Percentiles rank a stretch among this genome's conserved stretches.
Conservation (phyloP, 2,888 invertebrate species). For the Tholera decimalis region DNA sequence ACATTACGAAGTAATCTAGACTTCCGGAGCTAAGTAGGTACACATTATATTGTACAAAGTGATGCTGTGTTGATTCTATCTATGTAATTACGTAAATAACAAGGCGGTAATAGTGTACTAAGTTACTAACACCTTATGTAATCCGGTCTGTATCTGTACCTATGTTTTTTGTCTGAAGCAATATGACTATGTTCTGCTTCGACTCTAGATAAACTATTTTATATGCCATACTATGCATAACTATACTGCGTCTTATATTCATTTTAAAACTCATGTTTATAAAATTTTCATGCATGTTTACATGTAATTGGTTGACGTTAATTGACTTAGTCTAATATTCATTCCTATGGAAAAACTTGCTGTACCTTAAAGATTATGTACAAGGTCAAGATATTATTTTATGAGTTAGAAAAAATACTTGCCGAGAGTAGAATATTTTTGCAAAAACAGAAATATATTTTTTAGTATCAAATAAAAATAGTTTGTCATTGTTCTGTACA, state of each 20-base stretch:
- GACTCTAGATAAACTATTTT: neutral
- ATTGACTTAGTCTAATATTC: constrained; percentile 3
- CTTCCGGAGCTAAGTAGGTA: constrained; percentile 26
- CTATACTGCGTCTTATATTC: neutral
- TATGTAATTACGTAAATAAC: constrained; percentile 52
- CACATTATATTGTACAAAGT: constrained; percentile 27
- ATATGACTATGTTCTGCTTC: constrained; percentile 13
- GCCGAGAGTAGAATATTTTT: neutral
- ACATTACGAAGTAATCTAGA: constrained; percentile 20
- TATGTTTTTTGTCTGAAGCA: constrained; percentile 28
- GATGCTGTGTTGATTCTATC: constrained; percentile 41
- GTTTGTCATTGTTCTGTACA: neutral
- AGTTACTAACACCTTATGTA: constrained; percentile 46
- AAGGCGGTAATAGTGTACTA: constrained; percentile 39
- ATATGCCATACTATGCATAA: too few relatives aligned
- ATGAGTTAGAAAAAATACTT: neutral
- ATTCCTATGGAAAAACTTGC: neutral
- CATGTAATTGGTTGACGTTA: neutral
- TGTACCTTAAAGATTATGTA: neutral
- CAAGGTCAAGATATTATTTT: neutral
- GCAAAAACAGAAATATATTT: neutral
- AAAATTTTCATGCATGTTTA: neutral
- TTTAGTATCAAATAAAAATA: neutral
- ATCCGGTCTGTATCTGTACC: constrained; percentile 21
- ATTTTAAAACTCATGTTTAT: neutral